Evolutionary conservation across 2,113 vertebrate genomes (phyloP), one percentile per base, ranked within the genome.

Genomic region (Charadrius vociferus): DNA sequence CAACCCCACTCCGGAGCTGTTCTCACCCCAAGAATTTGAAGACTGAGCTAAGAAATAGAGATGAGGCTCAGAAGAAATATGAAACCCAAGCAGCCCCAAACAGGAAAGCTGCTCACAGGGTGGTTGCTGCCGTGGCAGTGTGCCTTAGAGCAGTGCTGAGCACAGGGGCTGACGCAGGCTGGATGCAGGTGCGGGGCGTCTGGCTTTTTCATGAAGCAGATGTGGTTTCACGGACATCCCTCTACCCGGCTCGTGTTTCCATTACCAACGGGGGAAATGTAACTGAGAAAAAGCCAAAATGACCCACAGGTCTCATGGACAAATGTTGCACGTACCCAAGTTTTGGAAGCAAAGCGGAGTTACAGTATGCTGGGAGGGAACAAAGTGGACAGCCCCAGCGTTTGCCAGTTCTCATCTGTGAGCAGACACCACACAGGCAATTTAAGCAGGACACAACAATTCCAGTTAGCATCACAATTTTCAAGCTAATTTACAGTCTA

Each of bases 171-270:
- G 82, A 65, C 0, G 3, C 1, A 58, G 45, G 36, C 79, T 70
- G 66, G n/a, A 49, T 0, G 0, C 90, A 95, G 91, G 94, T 94
- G 89, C 4, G 2, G 41, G 63, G 21, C 0, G 3, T 75, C 89
- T 94, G 89, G 84, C 41, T 94, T 80, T 56, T 74, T 58, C 81
- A 90, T 7, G 34, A 67, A 88, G 71, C 95, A 96, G 87, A 91
- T 90, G 91, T 70, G 58, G 32, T 86, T 95, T 90, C 96, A 73
- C 0, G 0, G 78, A 85, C 94, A 87, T 41, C 73, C 18, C 71
- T 90, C n/a, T 53, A 39, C n/a, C 15, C 29, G 2, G 89, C 73
- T 96, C 7, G 0, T 4, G 6, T 96, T 94, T 95, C 96, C 94
- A 95, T 93, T 93, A 95, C 95, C 81, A 43, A 7, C 0, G 0